phyloP scores from a whole-genome alignment of 2,888 invertebrate genomes.

The Slavum lentiscoides region DNA sequence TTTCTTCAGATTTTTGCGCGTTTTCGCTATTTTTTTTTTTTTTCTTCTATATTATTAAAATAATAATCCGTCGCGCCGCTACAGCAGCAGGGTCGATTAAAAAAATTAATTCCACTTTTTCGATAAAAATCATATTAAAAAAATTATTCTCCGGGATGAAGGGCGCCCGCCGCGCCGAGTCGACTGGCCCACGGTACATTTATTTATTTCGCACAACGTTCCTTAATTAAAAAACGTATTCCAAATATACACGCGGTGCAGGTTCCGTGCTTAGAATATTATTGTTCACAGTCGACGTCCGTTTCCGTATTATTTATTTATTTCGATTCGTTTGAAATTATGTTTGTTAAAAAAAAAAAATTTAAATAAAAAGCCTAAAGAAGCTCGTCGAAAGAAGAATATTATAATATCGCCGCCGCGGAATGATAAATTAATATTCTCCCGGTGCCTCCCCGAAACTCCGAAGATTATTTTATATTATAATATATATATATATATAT shows the following conservation, averaged over 20 bases:
- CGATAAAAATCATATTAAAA: conserved; percentile 28
- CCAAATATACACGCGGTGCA: conserved; percentile 26
- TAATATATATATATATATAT: no score
- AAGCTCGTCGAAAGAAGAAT: not conserved
- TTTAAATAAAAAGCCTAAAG: no score
- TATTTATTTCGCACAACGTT: not conserved
- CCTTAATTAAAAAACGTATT: conserved; percentile 32
- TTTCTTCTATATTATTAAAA: no score
- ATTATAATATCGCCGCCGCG: not conserved
- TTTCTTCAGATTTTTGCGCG: no score
- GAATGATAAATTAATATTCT: conserved; percentile 11
- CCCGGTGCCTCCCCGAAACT: no score
- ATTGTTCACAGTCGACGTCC: not conserved
- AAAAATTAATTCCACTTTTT: conserved; percentile 8
- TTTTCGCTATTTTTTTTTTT: no score
- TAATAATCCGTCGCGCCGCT: not conserved
- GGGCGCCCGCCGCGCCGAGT: no score
- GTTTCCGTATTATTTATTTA: conserved; percentile 26
- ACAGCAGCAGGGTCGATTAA: not conserved
- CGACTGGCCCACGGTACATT: not conserved
- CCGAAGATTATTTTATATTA: no score
- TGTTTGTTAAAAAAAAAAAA: not conserved
- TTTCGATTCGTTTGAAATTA: not conserved
- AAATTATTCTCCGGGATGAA: conserved; percentile 21
- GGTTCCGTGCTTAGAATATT: conserved; percentile 25